Evolutionary conservation across 1,140 invertebrate species (phyloP), one percentile per base, ranked within the genome.

Genomic region (Teleopsis dalmanni): DNA sequence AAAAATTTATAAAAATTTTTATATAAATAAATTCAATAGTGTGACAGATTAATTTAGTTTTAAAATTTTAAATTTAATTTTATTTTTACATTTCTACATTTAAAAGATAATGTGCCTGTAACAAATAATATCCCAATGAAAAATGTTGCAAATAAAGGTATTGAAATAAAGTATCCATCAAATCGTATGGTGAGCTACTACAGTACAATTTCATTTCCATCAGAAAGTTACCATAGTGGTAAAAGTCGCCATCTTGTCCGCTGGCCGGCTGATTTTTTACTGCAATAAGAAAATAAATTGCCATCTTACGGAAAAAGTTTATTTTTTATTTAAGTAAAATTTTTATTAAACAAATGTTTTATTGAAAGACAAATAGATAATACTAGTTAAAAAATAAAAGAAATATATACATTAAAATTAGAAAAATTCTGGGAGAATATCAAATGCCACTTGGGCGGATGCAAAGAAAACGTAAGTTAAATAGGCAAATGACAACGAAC

Each of bases 211-310:
- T 27, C 14, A n/a, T 26, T 47, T 47, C 36, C 33, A 16, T 14
- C 31, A 47, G 19, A 21, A 35, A 47, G 34, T n/a, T n/a, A 44
- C 40, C 34, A 50, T 16, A 38, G 35, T 47, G 14, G 14, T 25
- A 27, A 16, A 22, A 59, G 61, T 62, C 64, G 64, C 64, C 64
- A 67, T 65, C 62, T 65, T 64, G 62, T 61, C 55, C 60, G 54
- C 60, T 59, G 60, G 60, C 63, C 63, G 63, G 63, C 59, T 62
- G 63, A 65, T 63, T 58, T 57, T 50, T 23, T 25, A 21, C 26
- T 26, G 23, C 36, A 10, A 23, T 13, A 49, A 27, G 35, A 21
- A 18, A 31, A 38, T 18, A 50, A 50, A 26, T 43, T 26, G 22
- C 13, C 22, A 35, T 33, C 49, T 61, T 56, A 52, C 49, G 43